Conservation (phyloP, 2,797 vertebrate genomes). For the Rousettus madagascariensis region DNA sequence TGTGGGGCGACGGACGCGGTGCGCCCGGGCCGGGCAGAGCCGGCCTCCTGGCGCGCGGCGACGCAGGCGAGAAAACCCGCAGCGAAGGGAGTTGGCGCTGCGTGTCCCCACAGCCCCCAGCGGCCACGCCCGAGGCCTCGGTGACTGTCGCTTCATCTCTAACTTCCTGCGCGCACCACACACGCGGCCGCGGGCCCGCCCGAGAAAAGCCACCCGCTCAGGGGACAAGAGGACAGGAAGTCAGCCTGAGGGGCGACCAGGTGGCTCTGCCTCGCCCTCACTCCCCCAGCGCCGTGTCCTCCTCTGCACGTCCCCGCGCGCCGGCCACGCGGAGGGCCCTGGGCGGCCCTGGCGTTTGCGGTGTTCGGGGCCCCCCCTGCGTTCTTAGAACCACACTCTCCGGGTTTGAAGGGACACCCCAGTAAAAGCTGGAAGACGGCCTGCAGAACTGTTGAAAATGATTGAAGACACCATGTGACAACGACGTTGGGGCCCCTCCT, state of each 20-base stretch:
- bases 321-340: no score
- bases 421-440: neutral
- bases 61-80: no score
- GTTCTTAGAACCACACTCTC: neutral
- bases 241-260: neutral
- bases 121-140: no score
- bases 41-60: no score
- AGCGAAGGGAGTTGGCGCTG: no score
- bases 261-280: neutral
- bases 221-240: fast-evolving
- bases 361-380: neutral
- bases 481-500: neutral
- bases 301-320: neutral
- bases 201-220: neutral
- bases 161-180: no score
- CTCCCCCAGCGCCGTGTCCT: neutral
- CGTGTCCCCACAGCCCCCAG: no score
- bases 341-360: fast-evolving
- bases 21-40: no score
- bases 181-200: neutral
- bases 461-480: fast-evolving
- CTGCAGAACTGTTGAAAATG: neutral
- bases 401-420: neutral
- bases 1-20: no score
- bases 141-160: no score